Conservation (phyloP, 2,888 invertebrate species). For the Coremacera marginata region DNA sequence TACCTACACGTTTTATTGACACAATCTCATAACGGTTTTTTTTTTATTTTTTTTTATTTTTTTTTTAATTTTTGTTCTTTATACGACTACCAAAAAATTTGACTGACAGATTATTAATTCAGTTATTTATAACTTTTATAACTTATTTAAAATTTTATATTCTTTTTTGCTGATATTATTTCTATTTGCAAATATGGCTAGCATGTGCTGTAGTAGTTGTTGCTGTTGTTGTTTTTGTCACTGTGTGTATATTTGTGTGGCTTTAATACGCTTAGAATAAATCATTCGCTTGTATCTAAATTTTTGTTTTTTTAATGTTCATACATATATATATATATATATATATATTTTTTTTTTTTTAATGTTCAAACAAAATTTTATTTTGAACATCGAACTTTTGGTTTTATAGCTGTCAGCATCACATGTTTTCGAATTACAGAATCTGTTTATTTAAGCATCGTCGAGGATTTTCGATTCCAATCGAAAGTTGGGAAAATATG, state of each 20-base stretch:
- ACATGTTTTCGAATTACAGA: too few species aligned
- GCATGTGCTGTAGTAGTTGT: neutral
- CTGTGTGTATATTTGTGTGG: neutral
- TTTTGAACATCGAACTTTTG: neutral
- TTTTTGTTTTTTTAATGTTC: neutral
- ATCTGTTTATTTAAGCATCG: too few species aligned
- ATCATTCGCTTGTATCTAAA: neutral
- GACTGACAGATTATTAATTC: slow-evolving; percentile 17
- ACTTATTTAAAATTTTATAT: neutral
- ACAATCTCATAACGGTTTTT: too few species aligned
- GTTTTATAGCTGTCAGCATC: neutral
- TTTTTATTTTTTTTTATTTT: too few species aligned
- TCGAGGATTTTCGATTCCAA: too few species aligned
- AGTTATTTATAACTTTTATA: slow-evolving; percentile 11
- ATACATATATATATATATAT: neutral
- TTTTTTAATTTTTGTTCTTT: too few species aligned
- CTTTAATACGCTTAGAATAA: neutral
- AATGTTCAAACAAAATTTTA: neutral
- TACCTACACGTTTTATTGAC: neutral
- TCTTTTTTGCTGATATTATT: neutral
- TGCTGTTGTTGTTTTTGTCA: neutral
- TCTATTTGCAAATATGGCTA: neutral
- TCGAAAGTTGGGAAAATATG: too few species aligned
- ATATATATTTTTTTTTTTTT: neutral
- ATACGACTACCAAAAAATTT: slow-evolving; percentile 7